Conservation (phyloP, 2,888 invertebrate genomes). For the Nemotelus nigrinus region DNA sequence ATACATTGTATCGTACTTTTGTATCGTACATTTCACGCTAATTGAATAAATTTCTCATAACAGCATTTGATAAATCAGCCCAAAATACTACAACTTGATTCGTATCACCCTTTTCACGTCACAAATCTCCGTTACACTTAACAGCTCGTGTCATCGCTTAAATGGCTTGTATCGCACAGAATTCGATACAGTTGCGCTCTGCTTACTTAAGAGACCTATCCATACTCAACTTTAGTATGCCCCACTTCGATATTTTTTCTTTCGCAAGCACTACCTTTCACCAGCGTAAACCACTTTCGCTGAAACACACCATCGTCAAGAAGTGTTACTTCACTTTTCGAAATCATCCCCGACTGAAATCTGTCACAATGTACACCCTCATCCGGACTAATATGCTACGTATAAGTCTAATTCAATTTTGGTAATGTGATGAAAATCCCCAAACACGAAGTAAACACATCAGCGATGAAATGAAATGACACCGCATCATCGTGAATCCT, state of each 20-base stretch:
- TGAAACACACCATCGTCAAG: slow-evolving; percentile 9
- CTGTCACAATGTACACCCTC: background rate
- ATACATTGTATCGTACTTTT: background rate
- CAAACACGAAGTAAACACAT: slow-evolving; percentile 38
- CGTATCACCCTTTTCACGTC: background rate
- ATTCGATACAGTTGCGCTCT: slow-evolving; percentile 27
- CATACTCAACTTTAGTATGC: background rate
- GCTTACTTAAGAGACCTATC: too few relatives aligned
- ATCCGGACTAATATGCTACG: slow-evolving; percentile 17
- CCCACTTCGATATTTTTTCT: background rate
- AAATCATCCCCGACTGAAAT: background rate
- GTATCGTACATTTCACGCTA: background rate
- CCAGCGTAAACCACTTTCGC: slow-evolving; percentile 16
- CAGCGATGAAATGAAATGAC: slow-evolving; percentile 21
- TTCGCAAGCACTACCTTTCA: slow-evolving; percentile 14
- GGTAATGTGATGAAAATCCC: slow-evolving; percentile 49
- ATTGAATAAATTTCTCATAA: background rate
- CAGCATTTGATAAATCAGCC: background rate
- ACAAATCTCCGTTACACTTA: slow-evolving; percentile 16
- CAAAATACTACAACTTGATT: background rate
- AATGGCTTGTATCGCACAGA: slow-evolving; percentile 25
- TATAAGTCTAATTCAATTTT: slow-evolving; percentile 49
- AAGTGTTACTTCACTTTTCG: background rate
- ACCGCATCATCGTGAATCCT: slow-evolving; percentile 11
- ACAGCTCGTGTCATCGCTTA: slow-evolving; percentile 30